phyloP scores from a whole-genome alignment of 1,140 invertebrate genomes.

The Onthophagus taurus region DNA sequence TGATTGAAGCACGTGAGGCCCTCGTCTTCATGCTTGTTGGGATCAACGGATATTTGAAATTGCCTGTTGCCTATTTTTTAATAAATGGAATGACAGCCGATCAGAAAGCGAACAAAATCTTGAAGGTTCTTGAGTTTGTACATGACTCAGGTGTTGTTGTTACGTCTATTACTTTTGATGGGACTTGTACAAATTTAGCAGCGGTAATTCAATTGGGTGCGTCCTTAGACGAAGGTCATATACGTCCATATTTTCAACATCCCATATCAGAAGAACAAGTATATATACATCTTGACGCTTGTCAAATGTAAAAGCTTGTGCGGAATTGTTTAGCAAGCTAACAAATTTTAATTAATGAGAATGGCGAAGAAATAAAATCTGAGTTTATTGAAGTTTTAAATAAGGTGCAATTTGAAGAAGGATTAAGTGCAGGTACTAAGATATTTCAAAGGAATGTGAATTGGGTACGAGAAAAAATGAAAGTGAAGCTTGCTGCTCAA shows the following conservation, averaged over 20 bases:
- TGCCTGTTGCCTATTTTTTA: slow-evolving; percentile 25
- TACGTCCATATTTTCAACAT: slow-evolving; percentile 12
- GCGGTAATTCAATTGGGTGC: slow-evolving; percentile 23
- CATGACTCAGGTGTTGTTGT: slow-evolving; percentile 23
- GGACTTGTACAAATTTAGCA: slow-evolving; percentile 23
- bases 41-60: slow-evolving; percentile 31
- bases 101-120: slow-evolving; percentile 21
- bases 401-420: slow-evolving; percentile 19
- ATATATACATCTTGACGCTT: slow-evolving; percentile 11
- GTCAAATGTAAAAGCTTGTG: slow-evolving; percentile 18
- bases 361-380: slow-evolving; percentile 16
- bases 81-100: background rate
- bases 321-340: slow-evolving; percentile 15
- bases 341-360: background rate
- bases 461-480: slow-evolving; percentile 26
- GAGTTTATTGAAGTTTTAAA: slow-evolving; percentile 14
- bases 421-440: slow-evolving; percentile 25
- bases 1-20: slow-evolving; percentile 30
- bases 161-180: slow-evolving; percentile 30
- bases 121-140: slow-evolving; percentile 20
- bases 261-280: slow-evolving; percentile 10
- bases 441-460: slow-evolving; percentile 22
- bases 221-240: slow-evolving; percentile 3
- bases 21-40: slow-evolving; percentile 32
- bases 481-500: slow-evolving; percentile 29